Base-by-base conservation (phyloP, 2,888 invertebrate species). In the Dione vanillae region DNA sequence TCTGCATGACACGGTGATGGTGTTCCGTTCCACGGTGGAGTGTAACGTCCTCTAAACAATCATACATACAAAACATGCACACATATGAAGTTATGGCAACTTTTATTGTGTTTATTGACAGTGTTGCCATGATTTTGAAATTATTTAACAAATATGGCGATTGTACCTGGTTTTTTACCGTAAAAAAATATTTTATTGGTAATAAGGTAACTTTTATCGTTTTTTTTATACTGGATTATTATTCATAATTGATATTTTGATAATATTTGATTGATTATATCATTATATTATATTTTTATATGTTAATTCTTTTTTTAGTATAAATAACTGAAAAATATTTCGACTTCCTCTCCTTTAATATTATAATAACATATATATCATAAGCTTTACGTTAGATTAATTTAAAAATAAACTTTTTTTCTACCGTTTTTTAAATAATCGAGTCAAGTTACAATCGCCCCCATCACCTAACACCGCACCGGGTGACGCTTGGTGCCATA, bases 401-500 rank as follows among this genome's bases (percentile, higher is more conserved):
- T 27, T 27, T 27, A 27, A 27, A 2, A 27, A 27, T 27, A 27
- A 27, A 27, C 27, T 27, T 27, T 27, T 27, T 27, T 27, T 27
- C 5, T 27, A 5, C 5, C 5, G 40, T 7, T 7, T 40, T 7
- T 40, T 40, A 11, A 10, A 40, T 40, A 40, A 40, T 40, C 9
- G 8, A 19, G 5, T 20, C 52, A 27, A 74, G 71, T 77, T 74
- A 76, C 75, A 74, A 75, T 74, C 67, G 78, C 76, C 78, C 64
- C 27, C 41, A 54, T 69, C 78, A 77, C 74, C 59, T 78, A 78
- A 78, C 77, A 82, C 79, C 79, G 85, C 89, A 86, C 89, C 85
- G 86, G 89, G 89, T 85, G 83, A 76, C 82, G 87, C 84, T 85
- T 83, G 90, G 89, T 86, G 90, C 82, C 87, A 85, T 82, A 83